Evolutionary conservation across 2,888 invertebrate species (phyloP).

Genomic region (Pollenia angustigena): DNA sequence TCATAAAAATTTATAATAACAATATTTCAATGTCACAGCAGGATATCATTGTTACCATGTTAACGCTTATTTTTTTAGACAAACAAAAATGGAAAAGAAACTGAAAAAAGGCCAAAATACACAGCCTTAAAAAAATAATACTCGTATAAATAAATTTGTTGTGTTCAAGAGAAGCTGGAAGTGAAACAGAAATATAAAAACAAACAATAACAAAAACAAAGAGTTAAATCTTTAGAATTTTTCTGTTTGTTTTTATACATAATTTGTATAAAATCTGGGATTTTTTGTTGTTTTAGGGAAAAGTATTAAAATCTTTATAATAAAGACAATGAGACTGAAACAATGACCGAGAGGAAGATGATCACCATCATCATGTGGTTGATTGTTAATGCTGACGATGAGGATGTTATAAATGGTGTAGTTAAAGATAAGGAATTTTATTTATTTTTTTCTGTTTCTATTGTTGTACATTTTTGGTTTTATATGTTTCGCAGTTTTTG

Average conservation of each 20-base stretch:
- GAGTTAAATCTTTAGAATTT: constrained; percentile 44
- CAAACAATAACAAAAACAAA: constrained; percentile 28
- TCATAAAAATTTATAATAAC: constrained; percentile 82
- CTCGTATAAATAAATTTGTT: neutral
- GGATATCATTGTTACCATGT: constrained; percentile 84
- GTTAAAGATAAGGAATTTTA: constrained; percentile 48
- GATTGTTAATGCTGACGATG: constrained; percentile 64
- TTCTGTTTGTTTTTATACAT: constrained; percentile 57
- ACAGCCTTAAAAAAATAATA: neutral
- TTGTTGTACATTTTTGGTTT: neutral
- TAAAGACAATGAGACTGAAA: constrained; percentile 70
- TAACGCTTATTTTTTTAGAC: constrained; percentile 83
- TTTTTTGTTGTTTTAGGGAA: constrained; percentile 47
- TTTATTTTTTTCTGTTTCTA: constrained; percentile 7
- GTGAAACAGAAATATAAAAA: constrained; percentile 10
- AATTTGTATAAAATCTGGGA: constrained; percentile 58
- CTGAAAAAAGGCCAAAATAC: constrained; percentile 38
- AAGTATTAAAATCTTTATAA: constrained; percentile 58
- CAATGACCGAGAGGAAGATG: constrained; percentile 64
- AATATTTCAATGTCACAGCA: constrained; percentile 84
- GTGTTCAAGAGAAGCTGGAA: constrained; percentile 28
- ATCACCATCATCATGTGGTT: constrained; percentile 58
- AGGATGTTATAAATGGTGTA: constrained; percentile 63
- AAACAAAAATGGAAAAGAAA: constrained; percentile 72
- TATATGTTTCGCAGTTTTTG: neutral